These are phyloP conservation scores for Gymnocephalus cernua DNA, from an alignment of 2,113 vertebrate genomes.

Conservation along the genomic window DNA sequence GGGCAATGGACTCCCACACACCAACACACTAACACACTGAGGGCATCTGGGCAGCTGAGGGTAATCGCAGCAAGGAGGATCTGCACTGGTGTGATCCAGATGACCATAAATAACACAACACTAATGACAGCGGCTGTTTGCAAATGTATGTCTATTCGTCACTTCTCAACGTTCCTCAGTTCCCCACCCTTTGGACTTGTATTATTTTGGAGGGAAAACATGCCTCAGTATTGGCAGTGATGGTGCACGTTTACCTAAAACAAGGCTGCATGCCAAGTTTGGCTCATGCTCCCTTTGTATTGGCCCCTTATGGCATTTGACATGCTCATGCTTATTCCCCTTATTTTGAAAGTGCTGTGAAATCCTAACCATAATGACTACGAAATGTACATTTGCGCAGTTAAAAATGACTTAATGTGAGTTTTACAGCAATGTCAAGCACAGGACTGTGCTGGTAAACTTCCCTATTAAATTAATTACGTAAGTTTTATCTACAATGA, in stretches of 20 bases:
- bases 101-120: slow-evolving; percentile 31
- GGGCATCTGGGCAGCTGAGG: slow-evolving; percentile 47
- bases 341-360: too few relatives aligned
- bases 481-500: too few relatives aligned
- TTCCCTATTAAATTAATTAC: too few relatives aligned
- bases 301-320: too few relatives aligned
- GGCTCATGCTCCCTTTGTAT: too few relatives aligned
- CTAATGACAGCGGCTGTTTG: slow-evolving; percentile 11
- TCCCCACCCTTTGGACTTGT: neutral
- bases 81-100: slow-evolving; percentile 28
- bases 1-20: slow-evolving; percentile 64
- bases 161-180: neutral
- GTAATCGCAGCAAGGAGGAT: slow-evolving; percentile 32
- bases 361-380: too few relatives aligned
- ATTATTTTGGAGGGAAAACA: slow-evolving; percentile 32
- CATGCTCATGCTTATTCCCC: too few relatives aligned
- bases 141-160: neutral
- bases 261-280: too few relatives aligned
- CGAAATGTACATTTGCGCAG: too few relatives aligned
- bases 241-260: neutral
- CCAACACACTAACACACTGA: neutral
- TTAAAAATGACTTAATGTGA: too few relatives aligned
- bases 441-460: too few relatives aligned
- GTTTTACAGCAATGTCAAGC: too few relatives aligned
- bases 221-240: neutral